Base-by-base conservation (phyloP, 2,888 invertebrate genomes). In the Idaea straminata region DNA sequence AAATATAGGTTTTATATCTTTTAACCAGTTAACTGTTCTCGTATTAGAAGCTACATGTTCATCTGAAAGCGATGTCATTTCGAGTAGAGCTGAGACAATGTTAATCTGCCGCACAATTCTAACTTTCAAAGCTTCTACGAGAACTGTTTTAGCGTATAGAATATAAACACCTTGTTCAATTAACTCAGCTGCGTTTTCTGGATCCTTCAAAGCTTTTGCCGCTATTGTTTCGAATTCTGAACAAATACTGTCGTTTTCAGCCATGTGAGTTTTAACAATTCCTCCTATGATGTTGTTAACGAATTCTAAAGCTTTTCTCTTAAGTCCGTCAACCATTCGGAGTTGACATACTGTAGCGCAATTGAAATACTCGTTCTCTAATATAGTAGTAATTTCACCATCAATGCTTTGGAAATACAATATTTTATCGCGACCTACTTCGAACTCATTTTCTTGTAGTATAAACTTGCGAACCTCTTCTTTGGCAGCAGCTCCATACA, bases 11-110 rank as follows among this genome's bases (percentile, higher is more conserved):
- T 96, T 95, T 62, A 98, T 97, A 57, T 95, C 94, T 69, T 94
- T 94, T 1, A 98, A 88, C 98, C 98, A 98, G 74, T 96, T 95
- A 0, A 98, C 95, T 0, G 97, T 97, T 60, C 90, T 94, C n/a
- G 96, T 95, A 80, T 98, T 98, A 3, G 97, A 91, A 62, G 95
- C 94, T 59, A 98, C 95, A 78, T 98, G 98, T 61, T 96, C 95
- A 35, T 94, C 89, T 5, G 94, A 93, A 74, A 98, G 93, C 64
- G 95, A 94, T 5, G 96, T 96, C 83, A 97, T 94, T 78, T 97
- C 97, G 72, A 98, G 94, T 6, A 98, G 90, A 72, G 94, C 93
- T 2, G 95, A 94, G 75, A 96, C 94, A 74, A 95, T 94, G 73
- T 93, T 91, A 15, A 97, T 86, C 77, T 96, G 95, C 34, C 92